Evolutionary conservation across 2,888 invertebrate genomes (phyloP).

Genomic region (Kryphioiulus occultus): DNA sequence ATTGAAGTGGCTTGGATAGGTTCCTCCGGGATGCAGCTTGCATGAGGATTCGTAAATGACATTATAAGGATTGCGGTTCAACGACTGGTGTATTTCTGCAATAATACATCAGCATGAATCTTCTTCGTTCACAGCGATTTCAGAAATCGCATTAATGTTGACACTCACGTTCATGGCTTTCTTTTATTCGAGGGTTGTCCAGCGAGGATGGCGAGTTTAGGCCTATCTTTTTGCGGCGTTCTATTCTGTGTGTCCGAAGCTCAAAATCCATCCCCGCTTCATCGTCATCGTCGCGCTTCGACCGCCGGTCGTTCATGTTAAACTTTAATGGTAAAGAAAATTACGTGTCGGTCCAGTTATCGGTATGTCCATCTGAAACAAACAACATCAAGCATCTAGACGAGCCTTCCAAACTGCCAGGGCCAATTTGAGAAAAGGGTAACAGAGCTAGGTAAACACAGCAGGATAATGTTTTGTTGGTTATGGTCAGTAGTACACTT

Average conservation of each 20-base stretch:
- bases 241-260: conserved; percentile 21
- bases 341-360: too few relatives aligned
- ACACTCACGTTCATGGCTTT: conserved; percentile 13
- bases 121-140: not conserved
- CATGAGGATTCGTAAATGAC: conserved; percentile 42
- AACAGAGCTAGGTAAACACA: too few relatives aligned
- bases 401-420: too few relatives aligned
- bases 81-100: conserved; percentile 10
- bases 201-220: conserved; percentile 18
- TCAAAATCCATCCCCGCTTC: conserved; percentile 47
- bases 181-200: not conserved
- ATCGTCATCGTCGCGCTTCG: conserved; percentile 6
- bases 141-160: not conserved
- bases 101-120: not conserved
- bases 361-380: too few relatives aligned
- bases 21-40: conserved; percentile 24
- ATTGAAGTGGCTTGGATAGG: not conserved
- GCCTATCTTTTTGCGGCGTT: conserved; percentile 13
- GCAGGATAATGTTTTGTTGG: too few relatives aligned
- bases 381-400: too few relatives aligned
- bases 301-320: not conserved
- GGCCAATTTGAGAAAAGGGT: too few relatives aligned
- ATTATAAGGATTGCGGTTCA: conserved; percentile 29
- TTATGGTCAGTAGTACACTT: too few relatives aligned
- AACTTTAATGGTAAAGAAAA: too few relatives aligned